Evolutionary conservation across 2,888 invertebrate species (phyloP), one percentile per base, ranked within the genome.

Genomic region (Ceraclea dissimilis): DNA sequence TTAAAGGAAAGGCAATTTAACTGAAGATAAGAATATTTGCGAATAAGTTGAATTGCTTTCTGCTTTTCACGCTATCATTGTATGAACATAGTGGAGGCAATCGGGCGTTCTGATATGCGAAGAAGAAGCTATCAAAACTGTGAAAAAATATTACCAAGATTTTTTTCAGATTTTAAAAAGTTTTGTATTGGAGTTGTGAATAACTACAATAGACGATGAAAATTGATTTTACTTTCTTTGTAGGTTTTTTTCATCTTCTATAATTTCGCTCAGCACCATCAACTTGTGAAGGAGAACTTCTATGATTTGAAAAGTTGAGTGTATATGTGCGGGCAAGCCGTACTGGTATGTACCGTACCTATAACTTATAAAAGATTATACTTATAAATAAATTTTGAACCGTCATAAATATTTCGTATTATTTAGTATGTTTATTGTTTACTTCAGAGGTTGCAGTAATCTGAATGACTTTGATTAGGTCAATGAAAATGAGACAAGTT

Each of bases 141-240:
- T 10, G 10, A 26, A 39, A 39, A 39, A 39, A 39, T 39, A 39
- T 39, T 26, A 21, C 49, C 26, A 26, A 49, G 49, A 16, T 26
- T 26, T 47, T 47, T 39, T 47, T 47, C 19, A 47, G 47, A 47
- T 47, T 47, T 47, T 47, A 47, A 49, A 46, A 49, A 49, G 49
- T 49, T 49, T 49, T 26, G 49, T 49, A 49, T 49, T 21, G 49
- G 20, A 49, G 26, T 49, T 49, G 5, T 11, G 49, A 49, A 49
- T 22, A 22, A 49, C 26, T n/a, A 49, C 49, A 49, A 49, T 22
- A 16, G 49, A 49, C 2, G 49, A 49, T 49, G 49, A 49, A 49
- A 22, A 49, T 49, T 49, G 49, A 49, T 19, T 47, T 47, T 47
- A 19, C 20, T 47, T 39, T 39, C 39, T 39, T 39, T 16, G 39